Conservation (phyloP, 2,113 vertebrate species). For the Mola mola region DNA sequence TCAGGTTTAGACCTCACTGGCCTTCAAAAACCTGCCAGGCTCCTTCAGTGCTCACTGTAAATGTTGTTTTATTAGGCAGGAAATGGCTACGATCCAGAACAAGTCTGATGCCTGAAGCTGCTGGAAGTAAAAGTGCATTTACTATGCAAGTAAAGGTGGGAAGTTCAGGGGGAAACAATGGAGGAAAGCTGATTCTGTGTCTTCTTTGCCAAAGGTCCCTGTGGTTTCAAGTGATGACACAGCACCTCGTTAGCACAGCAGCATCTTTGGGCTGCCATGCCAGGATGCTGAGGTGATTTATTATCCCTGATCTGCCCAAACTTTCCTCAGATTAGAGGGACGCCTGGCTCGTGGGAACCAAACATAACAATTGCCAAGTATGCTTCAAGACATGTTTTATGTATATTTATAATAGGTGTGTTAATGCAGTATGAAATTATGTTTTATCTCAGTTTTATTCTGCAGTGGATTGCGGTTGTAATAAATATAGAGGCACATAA, state of each 20-base stretch:
- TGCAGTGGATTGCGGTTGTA: too few species aligned
- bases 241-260: slow-evolving; percentile 63
- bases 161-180: slow-evolving; percentile 47
- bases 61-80: slow-evolving; percentile 54
- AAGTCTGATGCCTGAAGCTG: slow-evolving; percentile 6
- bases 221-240: slow-evolving; percentile 70
- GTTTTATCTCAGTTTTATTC: slow-evolving; percentile 1
- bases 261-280: slow-evolving; percentile 47
- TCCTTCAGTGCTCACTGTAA: slow-evolving; percentile 22
- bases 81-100: slow-evolving; percentile 33
- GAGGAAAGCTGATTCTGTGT: slow-evolving; percentile 62
- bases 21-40: slow-evolving; percentile 32
- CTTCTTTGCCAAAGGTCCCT: slow-evolving; percentile 62
- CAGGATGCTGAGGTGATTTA: slow-evolving; percentile 65
- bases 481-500: too few species aligned
- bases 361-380: slow-evolving; percentile 46
- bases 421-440: slow-evolving; percentile 26
- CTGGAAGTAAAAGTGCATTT: slow-evolving; percentile 11
- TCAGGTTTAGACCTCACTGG: slow-evolving; percentile 43
- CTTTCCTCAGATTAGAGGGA: slow-evolving; percentile 60
- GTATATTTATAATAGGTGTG: slow-evolving; percentile 41
- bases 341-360: slow-evolving; percentile 25
- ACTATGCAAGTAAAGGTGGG: slow-evolving; percentile 23
- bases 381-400: slow-evolving; percentile 24
- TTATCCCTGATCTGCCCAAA: slow-evolving; percentile 59